Evolutionary conservation across 2,797 vertebrate species (phyloP).

Genomic region (Brachymystax lenok): DNA sequence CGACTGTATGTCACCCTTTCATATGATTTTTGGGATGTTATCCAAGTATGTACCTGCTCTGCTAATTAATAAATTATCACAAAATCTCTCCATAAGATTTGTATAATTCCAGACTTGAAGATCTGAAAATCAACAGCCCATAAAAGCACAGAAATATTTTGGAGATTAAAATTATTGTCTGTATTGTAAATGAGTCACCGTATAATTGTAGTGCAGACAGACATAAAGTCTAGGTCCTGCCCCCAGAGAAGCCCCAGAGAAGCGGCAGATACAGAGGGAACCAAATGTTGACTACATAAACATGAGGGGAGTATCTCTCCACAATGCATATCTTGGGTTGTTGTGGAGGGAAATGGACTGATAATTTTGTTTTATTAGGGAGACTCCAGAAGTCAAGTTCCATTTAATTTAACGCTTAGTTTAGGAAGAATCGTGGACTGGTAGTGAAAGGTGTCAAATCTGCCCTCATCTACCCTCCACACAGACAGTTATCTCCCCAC

Average conservation of each 20-base stretch:
- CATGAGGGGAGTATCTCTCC: slow-evolving; percentile 36
- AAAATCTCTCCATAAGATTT: too few species aligned
- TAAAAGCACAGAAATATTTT: background rate
- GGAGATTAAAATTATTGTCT: background rate
- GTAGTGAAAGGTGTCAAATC: slow-evolving; percentile 50
- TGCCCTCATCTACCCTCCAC: slow-evolving; percentile 47
- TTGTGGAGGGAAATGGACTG: slow-evolving; percentile 46
- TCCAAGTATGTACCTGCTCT: too few species aligned
- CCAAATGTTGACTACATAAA: slow-evolving; percentile 31
- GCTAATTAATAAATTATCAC: too few species aligned
- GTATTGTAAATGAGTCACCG: background rate
- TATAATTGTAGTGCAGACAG: background rate
- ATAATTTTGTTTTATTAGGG: slow-evolving; percentile 46
- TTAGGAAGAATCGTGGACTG: slow-evolving; percentile 20
- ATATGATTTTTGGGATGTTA: too few species aligned
- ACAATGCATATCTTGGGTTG: slow-evolving; percentile 38
- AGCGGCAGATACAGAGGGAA: slow-evolving; percentile 22
- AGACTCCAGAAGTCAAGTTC: slow-evolving; percentile 60
- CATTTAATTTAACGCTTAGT: slow-evolving; percentile 46
- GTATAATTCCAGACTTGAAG: background rate
- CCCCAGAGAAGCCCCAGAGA: background rate
- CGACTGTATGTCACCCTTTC: too few species aligned
- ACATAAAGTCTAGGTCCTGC: background rate
- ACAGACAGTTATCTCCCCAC: slow-evolving; percentile 23
- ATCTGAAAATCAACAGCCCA: background rate